Conservation (phyloP, 2,888 invertebrate genomes). For the Tromatobia lineatoria region DNA sequence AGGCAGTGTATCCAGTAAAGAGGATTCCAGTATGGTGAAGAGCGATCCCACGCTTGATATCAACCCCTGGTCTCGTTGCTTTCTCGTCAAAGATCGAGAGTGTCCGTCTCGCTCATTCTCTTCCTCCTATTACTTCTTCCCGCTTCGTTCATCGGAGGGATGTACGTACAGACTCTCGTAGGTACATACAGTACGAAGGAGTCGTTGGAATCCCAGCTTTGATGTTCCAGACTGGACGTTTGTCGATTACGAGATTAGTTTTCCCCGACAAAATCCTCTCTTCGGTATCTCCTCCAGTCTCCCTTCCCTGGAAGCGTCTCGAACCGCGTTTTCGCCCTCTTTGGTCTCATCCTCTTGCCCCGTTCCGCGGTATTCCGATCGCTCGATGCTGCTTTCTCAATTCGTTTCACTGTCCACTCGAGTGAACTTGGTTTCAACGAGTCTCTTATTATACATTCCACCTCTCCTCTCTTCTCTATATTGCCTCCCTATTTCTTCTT, state of each 20-base stretch:
- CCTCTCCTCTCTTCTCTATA: not conserved
- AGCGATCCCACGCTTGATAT: conserved; percentile 52
- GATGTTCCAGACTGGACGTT: conserved; percentile 71
- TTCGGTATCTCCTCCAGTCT: conserved; percentile 41
- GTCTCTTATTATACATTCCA: conserved; percentile 23
- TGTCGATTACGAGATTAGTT: conserved; percentile 81
- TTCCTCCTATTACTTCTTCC: not conserved
- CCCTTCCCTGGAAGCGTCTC: not conserved
- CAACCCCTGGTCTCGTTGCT: conserved; percentile 64
- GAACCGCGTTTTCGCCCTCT: conserved; percentile 2
- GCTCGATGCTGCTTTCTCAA: conserved; percentile 15
- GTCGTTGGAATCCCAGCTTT: conserved; percentile 59
- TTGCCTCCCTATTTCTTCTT: not conserved
- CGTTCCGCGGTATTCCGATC: conserved; percentile 17
- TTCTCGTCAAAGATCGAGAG: conserved; percentile 75
- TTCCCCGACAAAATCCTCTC: conserved; percentile 68
- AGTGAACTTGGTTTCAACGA: conserved; percentile 8
- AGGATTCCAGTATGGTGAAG: not conserved
- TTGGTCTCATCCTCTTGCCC: not conserved
- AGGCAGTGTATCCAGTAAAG: conserved; percentile 5
- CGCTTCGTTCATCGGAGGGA: not conserved
- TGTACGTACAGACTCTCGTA: not conserved
- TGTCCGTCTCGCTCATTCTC: conserved; percentile 28
- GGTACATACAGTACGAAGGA: conserved; percentile 21
- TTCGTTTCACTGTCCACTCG: conserved; percentile 31